Evolutionary conservation across 2,888 invertebrate species (phyloP).

Genomic region (Drosophila paucipuncta): DNA sequence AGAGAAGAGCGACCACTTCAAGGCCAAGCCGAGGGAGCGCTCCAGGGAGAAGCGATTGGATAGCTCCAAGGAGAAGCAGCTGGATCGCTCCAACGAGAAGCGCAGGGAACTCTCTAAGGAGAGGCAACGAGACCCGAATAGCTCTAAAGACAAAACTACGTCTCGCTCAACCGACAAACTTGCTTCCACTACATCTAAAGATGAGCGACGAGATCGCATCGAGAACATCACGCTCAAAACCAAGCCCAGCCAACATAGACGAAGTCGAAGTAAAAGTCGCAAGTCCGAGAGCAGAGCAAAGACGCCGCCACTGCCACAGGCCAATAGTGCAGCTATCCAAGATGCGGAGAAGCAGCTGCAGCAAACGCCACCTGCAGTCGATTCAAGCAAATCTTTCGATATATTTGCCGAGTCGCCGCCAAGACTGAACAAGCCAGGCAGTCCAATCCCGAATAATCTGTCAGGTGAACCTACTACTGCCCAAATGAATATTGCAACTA

Average conservation of each 20-base stretch:
- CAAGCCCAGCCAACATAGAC: slow-evolving; percentile 8
- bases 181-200: neutral
- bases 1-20: slow-evolving; percentile 9
- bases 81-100: slow-evolving; percentile 9
- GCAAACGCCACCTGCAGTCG: slow-evolving; percentile 15
- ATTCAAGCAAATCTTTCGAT: slow-evolving; percentile 54
- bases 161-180: slow-evolving; percentile 6
- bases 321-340: neutral
- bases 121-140: neutral
- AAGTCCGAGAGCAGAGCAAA: slow-evolving; percentile 25
- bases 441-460: slow-evolving; percentile 12
- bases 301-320: slow-evolving; percentile 48
- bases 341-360: neutral
- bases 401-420: slow-evolving; percentile 82
- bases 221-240: slow-evolving; percentile 1
- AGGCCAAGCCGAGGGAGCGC: slow-evolving; percentile 19
- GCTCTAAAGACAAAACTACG: slow-evolving; percentile 13
- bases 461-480: slow-evolving; percentile 35
- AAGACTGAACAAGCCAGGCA: slow-evolving; percentile 52
- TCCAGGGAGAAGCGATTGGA: slow-evolving; percentile 11
- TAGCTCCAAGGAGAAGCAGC: neutral
- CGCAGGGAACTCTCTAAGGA: slow-evolving; percentile 13
- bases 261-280: slow-evolving; percentile 35
- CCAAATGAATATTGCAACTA: slow-evolving; percentile 6
- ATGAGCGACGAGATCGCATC: slow-evolving; percentile 5